Conservation (phyloP, 2,888 invertebrate species). For the Alcis repandata region DNA sequence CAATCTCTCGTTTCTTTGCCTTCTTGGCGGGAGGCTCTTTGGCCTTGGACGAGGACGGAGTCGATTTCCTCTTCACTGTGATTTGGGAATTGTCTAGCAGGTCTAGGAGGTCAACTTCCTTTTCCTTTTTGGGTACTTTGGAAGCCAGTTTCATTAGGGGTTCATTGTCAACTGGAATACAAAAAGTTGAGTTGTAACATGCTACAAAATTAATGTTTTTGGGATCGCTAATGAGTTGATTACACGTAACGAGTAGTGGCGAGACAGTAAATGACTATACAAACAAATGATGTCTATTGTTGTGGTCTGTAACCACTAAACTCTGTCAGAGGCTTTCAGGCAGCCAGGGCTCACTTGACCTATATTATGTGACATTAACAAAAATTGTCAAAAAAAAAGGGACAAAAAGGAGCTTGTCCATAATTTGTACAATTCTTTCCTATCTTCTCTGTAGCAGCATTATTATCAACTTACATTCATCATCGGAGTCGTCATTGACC, state of each 20-base stretch:
- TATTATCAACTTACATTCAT: slow-evolving; percentile 64
- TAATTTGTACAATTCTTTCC: too few species aligned
- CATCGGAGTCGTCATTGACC: slow-evolving; percentile 66
- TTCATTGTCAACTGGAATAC: slow-evolving; percentile 73
- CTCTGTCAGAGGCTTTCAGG: too few species aligned
- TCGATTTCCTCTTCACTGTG: slow-evolving; percentile 71
- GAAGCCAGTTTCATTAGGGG: slow-evolving; percentile 75
- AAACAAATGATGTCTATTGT: too few species aligned
- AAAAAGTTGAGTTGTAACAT: background rate
- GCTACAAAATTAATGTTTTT: too few species aligned
- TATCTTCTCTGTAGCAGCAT: background rate
- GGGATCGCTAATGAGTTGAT: too few species aligned
- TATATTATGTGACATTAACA: too few species aligned
- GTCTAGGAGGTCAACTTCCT: slow-evolving; percentile 73
- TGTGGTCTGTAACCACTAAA: too few species aligned
- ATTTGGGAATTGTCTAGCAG: slow-evolving; percentile 69
- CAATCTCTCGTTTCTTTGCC: slow-evolving; percentile 65
- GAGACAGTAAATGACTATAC: too few species aligned
- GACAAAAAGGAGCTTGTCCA: too few species aligned
- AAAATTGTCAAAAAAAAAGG: too few species aligned
- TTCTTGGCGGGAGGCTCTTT: slow-evolving; percentile 69
- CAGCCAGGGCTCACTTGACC: too few species aligned
- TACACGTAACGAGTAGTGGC: too few species aligned
- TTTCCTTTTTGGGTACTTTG: slow-evolving; percentile 79
- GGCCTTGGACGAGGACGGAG: slow-evolving; percentile 60